A percentile compares a stretch with the other conserved stretches of the same genome.
phyloP scores from a whole-genome alignment of 2,797 vertebrate species.

The Rousettus madagascariensis region DNA sequence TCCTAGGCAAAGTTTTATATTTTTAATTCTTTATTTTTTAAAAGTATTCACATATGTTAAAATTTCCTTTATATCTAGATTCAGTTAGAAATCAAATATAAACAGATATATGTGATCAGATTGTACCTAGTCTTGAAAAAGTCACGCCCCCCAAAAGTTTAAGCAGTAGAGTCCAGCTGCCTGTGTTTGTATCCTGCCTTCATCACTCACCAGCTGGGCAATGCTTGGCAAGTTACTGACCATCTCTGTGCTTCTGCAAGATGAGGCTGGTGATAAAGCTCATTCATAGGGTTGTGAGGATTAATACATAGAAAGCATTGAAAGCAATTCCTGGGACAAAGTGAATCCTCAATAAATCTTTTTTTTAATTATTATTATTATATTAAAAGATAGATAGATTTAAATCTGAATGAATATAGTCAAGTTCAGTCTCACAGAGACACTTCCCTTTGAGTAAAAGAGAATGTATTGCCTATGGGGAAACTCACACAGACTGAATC shows the following conservation, averaged over 20 bases:
- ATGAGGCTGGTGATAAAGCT: background rate
- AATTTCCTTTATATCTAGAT: background rate
- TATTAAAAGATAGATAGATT: background rate
- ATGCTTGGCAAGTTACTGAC: background rate
- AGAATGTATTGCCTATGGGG: background rate
- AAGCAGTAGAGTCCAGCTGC: background rate
- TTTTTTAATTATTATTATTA: background rate
- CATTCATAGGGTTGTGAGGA: background rate
- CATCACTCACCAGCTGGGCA: background rate
- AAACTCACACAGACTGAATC: background rate
- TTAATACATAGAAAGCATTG: background rate
- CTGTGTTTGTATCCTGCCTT: background rate
- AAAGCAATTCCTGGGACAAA: background rate
- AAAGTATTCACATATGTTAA: background rate
- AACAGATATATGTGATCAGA: background rate
- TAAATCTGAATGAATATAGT: background rate
- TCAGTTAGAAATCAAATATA: background rate
- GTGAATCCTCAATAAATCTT: background rate
- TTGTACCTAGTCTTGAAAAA: background rate
- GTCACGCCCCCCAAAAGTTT: background rate
- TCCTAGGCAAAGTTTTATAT: background rate
- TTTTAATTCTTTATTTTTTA: slow-evolving; percentile 2
- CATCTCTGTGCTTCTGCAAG: background rate
- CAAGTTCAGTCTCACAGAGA: background rate
- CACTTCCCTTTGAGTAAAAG: background rate